Percentiles rank a stretch among this genome's conserved stretches.
These are phyloP conservation scores for Carassius auratus DNA, from an alignment of 2,113 vertebrate species.

Conservation along the genomic window DNA sequence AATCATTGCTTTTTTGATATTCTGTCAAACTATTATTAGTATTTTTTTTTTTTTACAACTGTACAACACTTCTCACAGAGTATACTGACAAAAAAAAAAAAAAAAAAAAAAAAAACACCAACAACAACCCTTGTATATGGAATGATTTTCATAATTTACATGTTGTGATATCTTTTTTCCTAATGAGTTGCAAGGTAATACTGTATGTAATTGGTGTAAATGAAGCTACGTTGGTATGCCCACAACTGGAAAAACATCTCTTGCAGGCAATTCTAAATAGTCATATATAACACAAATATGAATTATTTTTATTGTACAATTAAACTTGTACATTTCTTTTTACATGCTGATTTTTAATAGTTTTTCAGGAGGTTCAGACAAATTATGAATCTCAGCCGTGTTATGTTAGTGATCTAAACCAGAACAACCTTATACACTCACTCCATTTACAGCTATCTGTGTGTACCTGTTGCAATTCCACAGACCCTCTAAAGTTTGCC, in stretches of 20 bases:
- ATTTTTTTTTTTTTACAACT: neutral
- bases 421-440: constrained; percentile 26
- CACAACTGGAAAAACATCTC: neutral
- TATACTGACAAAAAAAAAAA: constrained; percentile 29
- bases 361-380: neutral
- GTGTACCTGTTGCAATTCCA: neutral
- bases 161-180: constrained; percentile 43
- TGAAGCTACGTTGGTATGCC: neutral
- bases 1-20: neutral
- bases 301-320: constrained; percentile 16
- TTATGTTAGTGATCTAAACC: constrained; percentile 32
- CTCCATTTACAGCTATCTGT: neutral
- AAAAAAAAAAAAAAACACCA: no score
- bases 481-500: neutral
- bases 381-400: neutral
- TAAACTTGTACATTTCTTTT: neutral
- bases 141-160: constrained; percentile 26
- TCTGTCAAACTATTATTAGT: neutral
- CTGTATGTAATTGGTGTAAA: neutral
- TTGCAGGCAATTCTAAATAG: neutral
- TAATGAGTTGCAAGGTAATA: neutral
- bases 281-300: neutral
- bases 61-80: constrained; percentile 26
- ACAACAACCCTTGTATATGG: no score
- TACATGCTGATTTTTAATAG: neutral